Evolutionary conservation across 2,113 vertebrate species (phyloP), one percentile per base, ranked within the genome.

Genomic region (Chaetodon trifascialis): DNA sequence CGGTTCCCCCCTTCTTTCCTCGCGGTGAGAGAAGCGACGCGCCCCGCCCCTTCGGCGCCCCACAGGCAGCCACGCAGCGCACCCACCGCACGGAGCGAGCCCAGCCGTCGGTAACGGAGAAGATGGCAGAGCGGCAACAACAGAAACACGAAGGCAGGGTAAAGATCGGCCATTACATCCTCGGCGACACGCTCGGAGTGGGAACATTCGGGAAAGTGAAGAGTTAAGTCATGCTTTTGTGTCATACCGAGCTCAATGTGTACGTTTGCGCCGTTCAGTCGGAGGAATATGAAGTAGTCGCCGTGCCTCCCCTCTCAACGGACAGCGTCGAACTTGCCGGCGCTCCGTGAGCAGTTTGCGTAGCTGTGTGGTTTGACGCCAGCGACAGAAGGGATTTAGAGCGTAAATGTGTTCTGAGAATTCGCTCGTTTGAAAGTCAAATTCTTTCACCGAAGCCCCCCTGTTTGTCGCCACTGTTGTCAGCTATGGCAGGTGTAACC

Each of bases 181-280:
- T 99, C 76, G 98, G 98, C 25, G 97, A 98, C 96, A 99, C 98
- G 64, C 97, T 99, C 73, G 98, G 98, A 91, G 97, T 99, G 89
- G 98, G 98, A 86, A 99, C 98, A 79, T 99, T 99, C 93, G 97
- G 97, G 86, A 99, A 99, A 98, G 98, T 99, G 82, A 99, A 99
- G 96, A 97, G 98, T 97, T 99, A 96, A 98, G 98, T 98, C 81
- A 12, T 77, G 70, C 76, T 73, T 64, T 84, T 87, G 84, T 83
- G 47, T 75, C 25, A 46, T 46, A 17, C 11, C 36, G 38, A 49
- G n/a, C 14, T 34, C 11, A 42, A 52, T 81, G 70, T 83, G 65
- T 30, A 42, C 38, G 67, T 70, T 23, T 56, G 72, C 42, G 76
- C 21, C 64, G 30, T 38, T 62, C 38, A 69, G 65, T 49, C 44